phyloP scores from a whole-genome alignment of 2,113 vertebrate genomes.

The Fukomys damarensis region DNA sequence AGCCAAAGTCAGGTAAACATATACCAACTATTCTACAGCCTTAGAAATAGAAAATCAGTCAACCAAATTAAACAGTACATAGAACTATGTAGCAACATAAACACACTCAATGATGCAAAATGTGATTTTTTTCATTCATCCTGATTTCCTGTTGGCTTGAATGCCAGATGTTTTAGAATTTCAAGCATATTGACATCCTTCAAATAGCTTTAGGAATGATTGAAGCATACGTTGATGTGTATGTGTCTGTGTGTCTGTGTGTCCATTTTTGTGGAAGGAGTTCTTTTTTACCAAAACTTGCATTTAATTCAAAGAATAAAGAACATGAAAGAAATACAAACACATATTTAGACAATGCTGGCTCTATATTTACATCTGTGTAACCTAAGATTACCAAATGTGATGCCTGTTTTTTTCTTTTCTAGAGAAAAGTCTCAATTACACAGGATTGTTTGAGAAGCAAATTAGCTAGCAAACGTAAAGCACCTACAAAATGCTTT shows the following conservation, averaged over 20 bases:
- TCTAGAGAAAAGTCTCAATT: background rate
- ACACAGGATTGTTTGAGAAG: background rate
- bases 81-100: constrained; percentile 43
- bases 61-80: constrained; percentile 11
- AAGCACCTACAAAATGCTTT: background rate
- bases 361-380: background rate
- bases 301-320: background rate
- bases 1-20: constrained; percentile 50
- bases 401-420: background rate
- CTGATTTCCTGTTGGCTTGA: constrained; percentile 52
- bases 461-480: background rate
- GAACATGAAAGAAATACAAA: background rate
- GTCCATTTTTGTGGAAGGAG: background rate
- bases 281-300: background rate
- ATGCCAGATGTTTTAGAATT: constrained; percentile 62
- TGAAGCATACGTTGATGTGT: background rate
- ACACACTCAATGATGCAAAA: constrained; percentile 29
- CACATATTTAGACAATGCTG: background rate
- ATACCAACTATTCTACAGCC: constrained; percentile 1
- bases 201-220: constrained; percentile 40
- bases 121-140: background rate
- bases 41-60: constrained; percentile 26
- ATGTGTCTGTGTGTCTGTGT: background rate
- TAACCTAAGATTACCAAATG: background rate
- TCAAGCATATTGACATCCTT: constrained; percentile 32